Conservation (phyloP, 2,113 vertebrate genomes). For the Lipophrys pholis region DNA sequence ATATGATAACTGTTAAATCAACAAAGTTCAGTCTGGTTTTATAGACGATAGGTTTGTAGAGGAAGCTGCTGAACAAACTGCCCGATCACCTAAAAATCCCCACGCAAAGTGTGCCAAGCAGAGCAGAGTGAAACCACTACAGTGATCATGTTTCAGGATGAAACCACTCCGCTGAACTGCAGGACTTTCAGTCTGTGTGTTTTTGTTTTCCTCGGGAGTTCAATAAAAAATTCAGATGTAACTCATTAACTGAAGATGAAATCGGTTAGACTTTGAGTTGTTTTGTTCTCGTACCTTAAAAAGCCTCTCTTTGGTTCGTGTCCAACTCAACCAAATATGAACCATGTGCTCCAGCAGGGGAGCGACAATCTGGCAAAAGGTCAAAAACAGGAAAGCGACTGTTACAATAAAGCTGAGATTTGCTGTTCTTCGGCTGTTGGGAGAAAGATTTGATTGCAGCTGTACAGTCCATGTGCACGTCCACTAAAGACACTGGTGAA, state of each 20-base stretch:
- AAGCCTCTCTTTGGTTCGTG: background rate
- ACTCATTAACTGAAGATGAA: constrained; percentile 55
- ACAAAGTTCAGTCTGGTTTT: background rate
- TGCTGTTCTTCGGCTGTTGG: background rate
- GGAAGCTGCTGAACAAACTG: background rate
- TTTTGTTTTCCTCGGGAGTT: background rate
- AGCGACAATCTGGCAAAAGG: background rate
- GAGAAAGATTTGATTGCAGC: background rate
- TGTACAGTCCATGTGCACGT: background rate
- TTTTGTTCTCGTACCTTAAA: background rate
- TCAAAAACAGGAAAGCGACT: background rate
- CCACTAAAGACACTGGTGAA: background rate
- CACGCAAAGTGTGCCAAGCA: background rate
- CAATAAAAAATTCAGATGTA: background rate
- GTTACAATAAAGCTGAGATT: background rate
- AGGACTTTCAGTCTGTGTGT: too few species aligned
- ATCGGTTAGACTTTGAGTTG: constrained; percentile 57
- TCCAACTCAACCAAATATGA: background rate
- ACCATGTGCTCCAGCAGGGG: background rate
- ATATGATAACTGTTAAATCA: background rate
- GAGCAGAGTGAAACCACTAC: too few species aligned
- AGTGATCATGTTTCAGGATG: too few species aligned
- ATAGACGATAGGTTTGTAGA: background rate
- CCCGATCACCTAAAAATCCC: background rate
- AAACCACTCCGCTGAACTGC: too few species aligned